These are phyloP conservation scores for Cydia splendana DNA, from an alignment of 1,140 invertebrate genomes.

Conservation along the genomic window DNA sequence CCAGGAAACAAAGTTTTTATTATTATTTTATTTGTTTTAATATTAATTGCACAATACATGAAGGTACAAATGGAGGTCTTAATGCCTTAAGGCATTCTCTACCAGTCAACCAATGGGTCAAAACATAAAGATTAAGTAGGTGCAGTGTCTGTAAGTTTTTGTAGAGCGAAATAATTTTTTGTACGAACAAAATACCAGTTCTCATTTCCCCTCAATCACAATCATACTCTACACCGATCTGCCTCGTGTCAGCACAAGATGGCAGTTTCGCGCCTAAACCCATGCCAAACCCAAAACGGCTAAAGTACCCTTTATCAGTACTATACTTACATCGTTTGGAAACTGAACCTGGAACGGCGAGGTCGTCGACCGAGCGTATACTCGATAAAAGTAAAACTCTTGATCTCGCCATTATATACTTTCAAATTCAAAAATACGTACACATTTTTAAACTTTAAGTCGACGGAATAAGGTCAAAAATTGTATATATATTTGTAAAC, in stretches of 20 bases:
- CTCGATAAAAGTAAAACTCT: slow-evolving; percentile 74
- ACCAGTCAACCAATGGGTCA: too few relatives aligned
- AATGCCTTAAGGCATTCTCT: too few relatives aligned
- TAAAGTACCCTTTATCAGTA: not conserved
- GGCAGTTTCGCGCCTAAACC: slow-evolving; percentile 59
- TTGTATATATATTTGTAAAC: not conserved
- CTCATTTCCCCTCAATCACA: not conserved
- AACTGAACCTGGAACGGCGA: not conserved
- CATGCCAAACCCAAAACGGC: not conserved
- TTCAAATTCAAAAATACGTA: slow-evolving; percentile 55
- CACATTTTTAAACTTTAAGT: not conserved
- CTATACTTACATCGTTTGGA: not conserved
- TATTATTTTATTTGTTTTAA: too few relatives aligned
- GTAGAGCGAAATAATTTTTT: not conserved
- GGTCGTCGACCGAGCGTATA: slow-evolving; percentile 58
- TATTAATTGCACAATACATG: too few relatives aligned
- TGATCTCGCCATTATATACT: slow-evolving; percentile 55
- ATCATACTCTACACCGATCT: not conserved
- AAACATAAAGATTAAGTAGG: too few relatives aligned
- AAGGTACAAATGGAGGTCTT: too few relatives aligned
- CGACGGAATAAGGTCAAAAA: not conserved
- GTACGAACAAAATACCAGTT: not conserved
- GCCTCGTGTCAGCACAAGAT: slow-evolving; percentile 44
- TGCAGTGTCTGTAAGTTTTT: not conserved
- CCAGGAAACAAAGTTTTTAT: not conserved